phyloP scores from a whole-genome alignment of 2,113 vertebrate species.

The Alaudala cheleensis region DNA sequence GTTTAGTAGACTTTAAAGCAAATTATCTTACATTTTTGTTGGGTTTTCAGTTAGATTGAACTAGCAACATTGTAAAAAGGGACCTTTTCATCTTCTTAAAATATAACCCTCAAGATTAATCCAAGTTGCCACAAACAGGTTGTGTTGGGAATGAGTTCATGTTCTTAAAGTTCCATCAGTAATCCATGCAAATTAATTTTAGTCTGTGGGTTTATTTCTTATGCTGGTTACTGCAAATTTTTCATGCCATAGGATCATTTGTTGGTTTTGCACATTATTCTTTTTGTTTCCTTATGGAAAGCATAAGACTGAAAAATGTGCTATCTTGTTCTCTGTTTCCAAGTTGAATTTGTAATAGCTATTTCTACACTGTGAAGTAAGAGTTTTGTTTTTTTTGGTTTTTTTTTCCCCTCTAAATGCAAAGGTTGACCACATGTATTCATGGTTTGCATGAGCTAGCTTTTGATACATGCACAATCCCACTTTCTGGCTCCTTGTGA shows the following conservation, averaged over 20 bases:
- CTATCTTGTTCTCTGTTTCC: slow-evolving; percentile 25
- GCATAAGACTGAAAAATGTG: slow-evolving; percentile 1
- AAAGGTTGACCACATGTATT: not conserved
- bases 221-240: not conserved
- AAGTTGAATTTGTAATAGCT: slow-evolving; percentile 4
- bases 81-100: slow-evolving; percentile 6
- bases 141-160: not conserved
- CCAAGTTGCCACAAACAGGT: not conserved
- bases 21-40: not conserved
- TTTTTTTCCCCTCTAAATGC: not conserved
- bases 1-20: not conserved
- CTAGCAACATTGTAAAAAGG: not conserved
- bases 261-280: slow-evolving; percentile 11
- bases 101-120: not conserved
- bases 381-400: not conserved
- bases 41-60: slow-evolving; percentile 1
- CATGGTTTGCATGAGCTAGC: not conserved
- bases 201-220: not conserved
- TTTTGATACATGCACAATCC: not conserved
- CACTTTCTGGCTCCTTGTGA: not conserved
- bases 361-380: not conserved
- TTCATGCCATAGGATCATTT: not conserved
- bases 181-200: slow-evolving; percentile 37
- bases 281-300: slow-evolving; percentile 38
- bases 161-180: not conserved